Base-by-base conservation (phyloP, 1,140 invertebrate genomes). In the Choristoneura fumiferana region DNA sequence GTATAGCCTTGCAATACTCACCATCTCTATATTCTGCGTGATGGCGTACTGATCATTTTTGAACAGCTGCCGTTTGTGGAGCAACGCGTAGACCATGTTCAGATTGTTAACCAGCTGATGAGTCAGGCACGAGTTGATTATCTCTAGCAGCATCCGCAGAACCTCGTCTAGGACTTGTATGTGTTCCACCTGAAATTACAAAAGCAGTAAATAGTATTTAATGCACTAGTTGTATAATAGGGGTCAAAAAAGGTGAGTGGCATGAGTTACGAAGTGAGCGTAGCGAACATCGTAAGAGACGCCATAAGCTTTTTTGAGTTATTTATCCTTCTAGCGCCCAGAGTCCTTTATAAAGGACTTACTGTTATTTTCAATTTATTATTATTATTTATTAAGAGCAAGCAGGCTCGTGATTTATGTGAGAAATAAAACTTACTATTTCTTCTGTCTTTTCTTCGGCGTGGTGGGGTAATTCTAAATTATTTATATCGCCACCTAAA, bases 111-210 rank as follows among this genome's bases (percentile, higher is more conserved):
- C 91, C 33, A 99, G 90, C 71, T 98, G 96, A 85, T 96, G 93
- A 0, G 95, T 94, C 39, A 99, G 90, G 77, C 95, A 96, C 17
- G 97, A 98, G 88, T 99, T 99, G 43, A 99, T 92, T 43, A 99
- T 99, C 91, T 99, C 98, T 56, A 99, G 83, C 0, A 99, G 93
- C 96, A 99, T 98, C 22, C 97, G 90, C 17, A 99, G 90, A 1
- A 99, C 98, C 91, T 99, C 98, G 90, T 99, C 98, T 15, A 99
- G 90, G n/a, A 98, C 97, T 33, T 92, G 93, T 63, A 99, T 92
- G 89, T 99, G 98, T 78, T 97, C 95, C 73, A 96, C 92, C 93
- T 93, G 76, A 15, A 76, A 72, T 62, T 40, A 54, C 53, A 70
- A 60, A 17, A 12, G 39, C n/a, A n/a, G n/a, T n/a, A n/a, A n/a